Percentiles rank a stretch among this genome's conserved stretches.
Evolutionary conservation across 64 coral and sea anemone genomes (phyloP).

Genomic region (Montipora efflorescens): DNA sequence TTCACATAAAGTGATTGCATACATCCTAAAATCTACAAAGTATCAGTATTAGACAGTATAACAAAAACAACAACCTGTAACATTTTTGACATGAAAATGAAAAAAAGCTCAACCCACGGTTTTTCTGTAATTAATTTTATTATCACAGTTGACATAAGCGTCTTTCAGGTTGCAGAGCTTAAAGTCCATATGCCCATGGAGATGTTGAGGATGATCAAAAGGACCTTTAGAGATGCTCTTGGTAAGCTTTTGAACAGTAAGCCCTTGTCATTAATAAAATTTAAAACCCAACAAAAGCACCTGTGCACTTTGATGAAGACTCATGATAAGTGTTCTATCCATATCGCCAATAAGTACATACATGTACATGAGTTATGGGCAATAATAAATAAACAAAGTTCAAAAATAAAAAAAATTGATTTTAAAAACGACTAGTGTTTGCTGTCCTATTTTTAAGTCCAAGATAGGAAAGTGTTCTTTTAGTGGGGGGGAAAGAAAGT

Average conservation of each 20-base stretch:
- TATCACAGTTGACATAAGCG: not conserved
- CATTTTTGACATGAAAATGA: slow-evolving; percentile 6
- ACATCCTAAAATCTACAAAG: not conserved
- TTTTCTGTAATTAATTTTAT: slow-evolving; percentile 15
- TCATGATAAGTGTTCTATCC: not conserved
- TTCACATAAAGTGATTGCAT: not conserved
- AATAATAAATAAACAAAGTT: too few relatives aligned
- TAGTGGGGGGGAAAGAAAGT: not conserved
- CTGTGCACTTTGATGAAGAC: not conserved
- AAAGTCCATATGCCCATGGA: slow-evolving; percentile 49
- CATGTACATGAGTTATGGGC: too few relatives aligned
- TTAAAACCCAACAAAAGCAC: not conserved
- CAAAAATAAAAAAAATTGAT: not conserved
- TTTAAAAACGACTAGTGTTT: not conserved
- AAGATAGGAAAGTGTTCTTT: too few relatives aligned
- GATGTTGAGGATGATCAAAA: slow-evolving; percentile 35
- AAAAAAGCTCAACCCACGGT: slow-evolving; percentile 2
- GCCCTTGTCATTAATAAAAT: not conserved
- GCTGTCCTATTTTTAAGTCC: too few relatives aligned
- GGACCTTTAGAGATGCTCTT: slow-evolving; percentile 46
- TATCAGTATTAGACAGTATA: not conserved
- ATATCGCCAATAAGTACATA: not conserved
- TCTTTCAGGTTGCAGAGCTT: slow-evolving; percentile 39
- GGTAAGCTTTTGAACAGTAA: slow-evolving; percentile 20
- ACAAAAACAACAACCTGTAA: not conserved